Conservation (phyloP, 2,888 invertebrate genomes). For the Serrognathus titanus region DNA sequence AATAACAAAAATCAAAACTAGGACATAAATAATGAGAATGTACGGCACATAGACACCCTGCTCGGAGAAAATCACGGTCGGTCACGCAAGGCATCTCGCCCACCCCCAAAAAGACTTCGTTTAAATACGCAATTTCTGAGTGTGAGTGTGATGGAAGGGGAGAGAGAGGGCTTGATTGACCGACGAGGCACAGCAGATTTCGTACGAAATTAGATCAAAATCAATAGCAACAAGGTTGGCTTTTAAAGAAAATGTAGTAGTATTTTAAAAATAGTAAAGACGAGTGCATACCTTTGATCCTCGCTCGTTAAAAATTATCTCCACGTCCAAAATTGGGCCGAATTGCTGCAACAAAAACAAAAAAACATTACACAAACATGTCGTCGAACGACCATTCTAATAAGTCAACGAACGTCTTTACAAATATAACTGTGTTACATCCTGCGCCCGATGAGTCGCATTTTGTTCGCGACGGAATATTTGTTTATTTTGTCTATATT, state of each 20-base stretch:
- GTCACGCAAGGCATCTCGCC: too few relatives aligned
- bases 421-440: too few relatives aligned
- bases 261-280: slow-evolving; percentile 9
- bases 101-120: neutral
- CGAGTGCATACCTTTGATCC: slow-evolving; percentile 93
- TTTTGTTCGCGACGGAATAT: too few relatives aligned
- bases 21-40: too few relatives aligned
- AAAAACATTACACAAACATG: neutral
- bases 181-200: slow-evolving; percentile 16
- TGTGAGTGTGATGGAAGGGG: too few relatives aligned
- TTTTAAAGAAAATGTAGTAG: slow-evolving; percentile 16
- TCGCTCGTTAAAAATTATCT: slow-evolving; percentile 99
- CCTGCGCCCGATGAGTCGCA: too few relatives aligned
- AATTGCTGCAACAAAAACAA: slow-evolving; percentile 81
- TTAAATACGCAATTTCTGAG: neutral
- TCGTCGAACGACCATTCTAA: too few relatives aligned
- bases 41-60: neutral
- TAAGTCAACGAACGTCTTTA: too few relatives aligned
- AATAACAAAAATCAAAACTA: too few relatives aligned
- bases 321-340: slow-evolving; percentile 97
- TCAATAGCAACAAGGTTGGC: slow-evolving; percentile 20
- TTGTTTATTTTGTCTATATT: too few relatives aligned
- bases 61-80: neutral
- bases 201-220: slow-evolving; percentile 14
- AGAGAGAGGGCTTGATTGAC: slow-evolving; percentile 1